These are phyloP conservation scores for Centropus bengalensis DNA, from an alignment of 2,113 vertebrate genomes.

Conservation along the genomic window DNA sequence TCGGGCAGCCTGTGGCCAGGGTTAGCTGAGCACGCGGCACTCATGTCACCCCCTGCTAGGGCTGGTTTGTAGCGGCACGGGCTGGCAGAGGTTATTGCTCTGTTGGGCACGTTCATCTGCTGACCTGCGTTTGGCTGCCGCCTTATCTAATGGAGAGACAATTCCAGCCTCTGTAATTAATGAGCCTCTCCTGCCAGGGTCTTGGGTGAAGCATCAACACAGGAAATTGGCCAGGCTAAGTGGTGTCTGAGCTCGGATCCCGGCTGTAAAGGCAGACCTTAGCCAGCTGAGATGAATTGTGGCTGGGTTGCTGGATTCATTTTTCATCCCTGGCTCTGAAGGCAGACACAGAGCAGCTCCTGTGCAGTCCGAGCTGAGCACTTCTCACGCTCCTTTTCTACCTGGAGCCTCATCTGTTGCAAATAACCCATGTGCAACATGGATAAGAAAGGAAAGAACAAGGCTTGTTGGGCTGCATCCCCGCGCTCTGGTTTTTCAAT, in stretches of 20 bases:
- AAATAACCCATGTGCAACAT: accelerated
- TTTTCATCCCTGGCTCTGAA: background rate
- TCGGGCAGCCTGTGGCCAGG: background rate
- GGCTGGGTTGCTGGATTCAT: background rate
- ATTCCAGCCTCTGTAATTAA: constrained; percentile 53
- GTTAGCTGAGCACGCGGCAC: background rate
- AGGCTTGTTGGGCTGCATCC: background rate
- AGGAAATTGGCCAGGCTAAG: constrained; percentile 28
- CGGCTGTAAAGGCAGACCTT: background rate
- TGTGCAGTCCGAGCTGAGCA: background rate
- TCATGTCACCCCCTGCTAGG: background rate
- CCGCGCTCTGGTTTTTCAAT: background rate
- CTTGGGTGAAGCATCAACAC: background rate
- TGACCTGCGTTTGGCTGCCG: background rate
- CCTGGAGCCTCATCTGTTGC: background rate
- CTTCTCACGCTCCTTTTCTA: background rate
- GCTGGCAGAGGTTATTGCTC: background rate
- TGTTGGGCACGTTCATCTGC: background rate
- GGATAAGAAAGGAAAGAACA: background rate
- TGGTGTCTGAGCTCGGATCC: background rate
- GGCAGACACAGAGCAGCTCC: background rate
- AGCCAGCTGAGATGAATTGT: background rate
- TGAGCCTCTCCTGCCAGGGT: background rate
- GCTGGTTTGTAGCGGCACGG: background rate
- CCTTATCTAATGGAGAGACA: background rate